A percentile compares a stretch with the other conserved stretches of the same genome.
Conservation (phyloP, 2,797 vertebrate species). For the Cossypha heuglini region DNA sequence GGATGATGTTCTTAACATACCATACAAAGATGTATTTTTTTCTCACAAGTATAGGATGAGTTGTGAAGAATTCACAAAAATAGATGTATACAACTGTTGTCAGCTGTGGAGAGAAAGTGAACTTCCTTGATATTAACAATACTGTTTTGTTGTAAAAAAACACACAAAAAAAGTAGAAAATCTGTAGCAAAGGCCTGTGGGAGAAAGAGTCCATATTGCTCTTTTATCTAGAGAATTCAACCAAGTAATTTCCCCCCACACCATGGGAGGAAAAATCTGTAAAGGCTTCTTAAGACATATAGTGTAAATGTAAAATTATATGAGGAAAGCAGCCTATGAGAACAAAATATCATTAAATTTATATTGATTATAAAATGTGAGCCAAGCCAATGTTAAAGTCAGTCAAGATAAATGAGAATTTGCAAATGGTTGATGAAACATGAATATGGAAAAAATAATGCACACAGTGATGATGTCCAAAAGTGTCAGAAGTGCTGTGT, state of each 20-base stretch:
- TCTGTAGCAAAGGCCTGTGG: neutral
- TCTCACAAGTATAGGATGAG: neutral
- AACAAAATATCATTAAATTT: conserved; percentile 19
- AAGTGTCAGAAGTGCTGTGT: neutral
- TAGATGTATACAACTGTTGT: neutral
- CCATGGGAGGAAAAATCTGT: conserved; percentile 4
- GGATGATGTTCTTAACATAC: neutral
- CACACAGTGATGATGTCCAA: neutral
- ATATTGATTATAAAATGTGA: neutral
- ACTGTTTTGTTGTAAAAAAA: neutral
- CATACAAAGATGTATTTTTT: neutral
- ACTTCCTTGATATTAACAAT: neutral
- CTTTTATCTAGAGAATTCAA: conserved; percentile 3
- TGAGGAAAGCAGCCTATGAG: conserved; percentile 11
- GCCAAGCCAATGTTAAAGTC: conserved; percentile 38
- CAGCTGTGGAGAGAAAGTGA: neutral
- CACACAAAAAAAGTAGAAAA: neutral
- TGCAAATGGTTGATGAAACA: conserved; percentile 26
- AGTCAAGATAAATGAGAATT: conserved; percentile 43
- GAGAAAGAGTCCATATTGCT: neutral
- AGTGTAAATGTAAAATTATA: conserved; percentile 33
- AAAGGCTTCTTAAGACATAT: conserved; percentile 11
- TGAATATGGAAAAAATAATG: neutral
- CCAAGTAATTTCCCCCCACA: neutral
- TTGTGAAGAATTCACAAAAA: neutral